A percentile compares a stretch with the other conserved stretches of the same genome.
These are phyloP conservation scores for Lasioglossum vierecki DNA, from an alignment of 2,888 invertebrate species.

Conservation along the genomic window DNA sequence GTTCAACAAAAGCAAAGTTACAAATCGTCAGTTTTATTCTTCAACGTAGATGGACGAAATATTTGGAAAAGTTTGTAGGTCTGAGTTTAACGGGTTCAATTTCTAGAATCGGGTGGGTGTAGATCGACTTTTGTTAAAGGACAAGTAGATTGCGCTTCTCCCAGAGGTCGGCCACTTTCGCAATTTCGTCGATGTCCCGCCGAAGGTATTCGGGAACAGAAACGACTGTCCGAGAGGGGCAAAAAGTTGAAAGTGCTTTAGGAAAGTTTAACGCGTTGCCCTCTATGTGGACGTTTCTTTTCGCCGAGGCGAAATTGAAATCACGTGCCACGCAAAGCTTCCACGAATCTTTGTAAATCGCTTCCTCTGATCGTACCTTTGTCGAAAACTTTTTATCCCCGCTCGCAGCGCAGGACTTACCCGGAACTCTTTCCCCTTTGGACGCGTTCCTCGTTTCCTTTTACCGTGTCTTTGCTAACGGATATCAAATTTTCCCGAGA, in stretches of 20 bases:
- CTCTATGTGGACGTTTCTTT: slow-evolving; percentile 24
- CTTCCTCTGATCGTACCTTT: slow-evolving; percentile 27
- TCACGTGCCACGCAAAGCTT: slow-evolving; percentile 39
- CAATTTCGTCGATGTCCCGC: background rate
- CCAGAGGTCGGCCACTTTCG: slow-evolving; percentile 14
- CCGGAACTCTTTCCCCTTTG: background rate
- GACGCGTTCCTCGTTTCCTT: background rate
- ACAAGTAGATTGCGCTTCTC: background rate
- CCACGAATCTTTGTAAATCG: slow-evolving; percentile 42
- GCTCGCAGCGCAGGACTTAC: background rate
- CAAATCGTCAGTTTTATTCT: no score
- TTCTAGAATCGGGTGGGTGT: background rate
- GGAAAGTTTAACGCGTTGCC: slow-evolving; percentile 43
- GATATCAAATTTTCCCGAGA: background rate
- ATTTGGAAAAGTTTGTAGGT: background rate
- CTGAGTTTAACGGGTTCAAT: background rate
- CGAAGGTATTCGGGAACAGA: slow-evolving; percentile 31
- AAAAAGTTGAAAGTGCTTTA: slow-evolving; percentile 35
- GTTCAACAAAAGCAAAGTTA: no score
- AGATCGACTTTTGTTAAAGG: background rate
- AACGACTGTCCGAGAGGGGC: slow-evolving; percentile 29
- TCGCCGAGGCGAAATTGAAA: slow-evolving; percentile 42
- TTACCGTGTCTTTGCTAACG: background rate
- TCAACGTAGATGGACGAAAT: no score
- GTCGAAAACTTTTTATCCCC: background rate